Percentiles rank a stretch among this genome's conserved stretches.
These are phyloP conservation scores for Siniperca chuatsi DNA, from an alignment of 2,113 vertebrate species.

Conservation along the genomic window DNA sequence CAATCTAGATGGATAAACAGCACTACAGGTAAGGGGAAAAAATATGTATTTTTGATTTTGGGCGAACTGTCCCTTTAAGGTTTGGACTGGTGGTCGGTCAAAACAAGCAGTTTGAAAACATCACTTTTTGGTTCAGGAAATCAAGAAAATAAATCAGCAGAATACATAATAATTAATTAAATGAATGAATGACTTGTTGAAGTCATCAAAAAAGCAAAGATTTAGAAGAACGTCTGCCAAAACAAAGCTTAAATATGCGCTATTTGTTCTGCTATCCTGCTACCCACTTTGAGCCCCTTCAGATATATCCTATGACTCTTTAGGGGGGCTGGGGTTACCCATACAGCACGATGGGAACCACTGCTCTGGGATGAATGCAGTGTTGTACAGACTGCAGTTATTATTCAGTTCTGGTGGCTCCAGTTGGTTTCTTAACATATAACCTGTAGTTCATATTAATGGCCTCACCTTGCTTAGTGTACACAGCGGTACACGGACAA, in stretches of 20 bases:
- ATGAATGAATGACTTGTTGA: not conserved
- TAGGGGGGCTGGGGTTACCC: not conserved
- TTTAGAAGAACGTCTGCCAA: not conserved
- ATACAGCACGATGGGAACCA: not conserved
- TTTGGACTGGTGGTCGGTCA: too few relatives aligned
- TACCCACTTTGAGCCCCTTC: not conserved
- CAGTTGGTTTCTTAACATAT: too few relatives aligned
- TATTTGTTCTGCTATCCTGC: not conserved
- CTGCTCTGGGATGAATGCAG: not conserved
- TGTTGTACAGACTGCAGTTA: not conserved
- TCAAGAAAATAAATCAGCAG: not conserved
- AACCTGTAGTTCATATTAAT: too few relatives aligned
- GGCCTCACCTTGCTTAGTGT: not conserved
- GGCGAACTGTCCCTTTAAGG: not conserved
- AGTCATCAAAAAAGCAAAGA: not conserved
- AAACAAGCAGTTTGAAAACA: too few relatives aligned
- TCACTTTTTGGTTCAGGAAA: not conserved
- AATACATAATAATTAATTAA: not conserved
- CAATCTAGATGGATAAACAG: too few relatives aligned
- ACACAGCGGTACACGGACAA: accelerated
- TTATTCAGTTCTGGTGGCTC: not conserved
- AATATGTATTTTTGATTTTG: too few relatives aligned
- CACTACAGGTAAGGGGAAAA: too few relatives aligned
- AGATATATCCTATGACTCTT: not conserved
- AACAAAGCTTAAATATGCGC: too few relatives aligned